Base-by-base conservation (phyloP, 37 sponge, comb jelly and placozoan species). In the Crambe crambe region DNA sequence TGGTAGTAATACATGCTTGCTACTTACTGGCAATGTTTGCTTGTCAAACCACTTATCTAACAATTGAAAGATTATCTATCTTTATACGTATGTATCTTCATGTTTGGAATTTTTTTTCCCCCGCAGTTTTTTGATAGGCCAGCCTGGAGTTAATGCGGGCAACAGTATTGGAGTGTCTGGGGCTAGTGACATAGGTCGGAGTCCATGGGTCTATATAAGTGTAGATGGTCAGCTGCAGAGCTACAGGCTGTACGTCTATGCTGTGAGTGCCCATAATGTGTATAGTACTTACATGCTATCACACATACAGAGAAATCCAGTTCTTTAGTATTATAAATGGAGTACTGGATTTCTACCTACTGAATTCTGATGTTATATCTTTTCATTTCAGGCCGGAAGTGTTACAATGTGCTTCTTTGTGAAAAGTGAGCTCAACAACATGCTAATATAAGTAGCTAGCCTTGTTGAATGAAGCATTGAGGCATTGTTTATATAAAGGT, bases 331-430 rank as follows among this genome's bases (percentile, higher is more conserved):
- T n/a, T n/a, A n/a, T n/a, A n/a, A n/a, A n/a, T n/a, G n/a, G n/a
- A n/a, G n/a, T n/a, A n/a, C n/a, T n/a, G n/a, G n/a, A n/a, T n/a
- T n/a, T n/a, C n/a, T n/a, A n/a, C n/a, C n/a, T n/a, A n/a, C n/a
- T n/a, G n/a, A n/a, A n/a, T n/a, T n/a, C n/a, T n/a, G 17, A 18
- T 54, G 18, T 20, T 54, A 12, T n/a, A n/a, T n/a, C n/a, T n/a
- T n/a, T n/a, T n/a, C n/a, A n/a, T 35, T 74, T 20, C 8, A 91
- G 90, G 88, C 76, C 30, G 79, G 83, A 8, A 86, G 61, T 71
- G 83, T 74, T 31, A 77, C 87, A 1, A 58, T 94, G 73, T 94
- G 94, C 44, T 77, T 94, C 72, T 94, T 94, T 77, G 79, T 92
- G 0, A 58, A 85, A 77, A 64, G 91, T 90, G 63, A 80, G 86